Percentiles rank a stretch among this genome's conserved stretches.
phyloP scores from a whole-genome alignment of 2,113 vertebrate genomes.

The Trichechus manatus region DNA sequence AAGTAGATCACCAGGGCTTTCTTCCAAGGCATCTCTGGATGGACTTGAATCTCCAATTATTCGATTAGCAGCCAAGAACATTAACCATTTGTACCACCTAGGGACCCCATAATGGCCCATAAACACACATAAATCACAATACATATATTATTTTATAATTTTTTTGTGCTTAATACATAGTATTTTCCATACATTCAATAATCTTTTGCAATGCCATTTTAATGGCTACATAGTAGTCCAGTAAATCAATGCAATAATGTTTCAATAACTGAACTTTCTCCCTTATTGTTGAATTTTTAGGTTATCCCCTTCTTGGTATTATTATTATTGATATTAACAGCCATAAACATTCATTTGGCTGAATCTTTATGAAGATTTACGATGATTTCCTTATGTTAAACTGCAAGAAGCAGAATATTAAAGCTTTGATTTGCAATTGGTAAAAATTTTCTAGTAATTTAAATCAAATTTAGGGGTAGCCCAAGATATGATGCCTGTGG shows the following conservation, averaged over 20 bases:
- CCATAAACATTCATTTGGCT: neutral
- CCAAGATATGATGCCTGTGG: neutral
- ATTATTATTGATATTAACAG: neutral
- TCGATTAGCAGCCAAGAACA: no score
- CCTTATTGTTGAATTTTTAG: neutral
- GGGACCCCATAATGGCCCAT: neutral
- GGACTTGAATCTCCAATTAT: no score
- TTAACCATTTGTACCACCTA: no score
- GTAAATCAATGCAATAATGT: neutral
- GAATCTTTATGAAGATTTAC: slow-evolving; percentile 20
- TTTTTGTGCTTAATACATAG: neutral
- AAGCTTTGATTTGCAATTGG: neutral
- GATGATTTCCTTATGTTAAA: slow-evolving; percentile 10
- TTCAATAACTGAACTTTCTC: neutral
- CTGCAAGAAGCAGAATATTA: slow-evolving; percentile 3
- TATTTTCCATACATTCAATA: neutral
- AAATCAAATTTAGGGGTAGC: neutral
- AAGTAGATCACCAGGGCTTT: no score
- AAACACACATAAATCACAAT: neutral
- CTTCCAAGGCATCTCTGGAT: no score
- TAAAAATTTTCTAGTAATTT: slow-evolving; percentile 12
- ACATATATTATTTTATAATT: neutral
- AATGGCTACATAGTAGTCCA: neutral
- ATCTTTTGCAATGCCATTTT: neutral
- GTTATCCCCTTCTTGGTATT: neutral